Conservation (phyloP, 2,888 invertebrate species). For the Eupithecia insigniata region DNA sequence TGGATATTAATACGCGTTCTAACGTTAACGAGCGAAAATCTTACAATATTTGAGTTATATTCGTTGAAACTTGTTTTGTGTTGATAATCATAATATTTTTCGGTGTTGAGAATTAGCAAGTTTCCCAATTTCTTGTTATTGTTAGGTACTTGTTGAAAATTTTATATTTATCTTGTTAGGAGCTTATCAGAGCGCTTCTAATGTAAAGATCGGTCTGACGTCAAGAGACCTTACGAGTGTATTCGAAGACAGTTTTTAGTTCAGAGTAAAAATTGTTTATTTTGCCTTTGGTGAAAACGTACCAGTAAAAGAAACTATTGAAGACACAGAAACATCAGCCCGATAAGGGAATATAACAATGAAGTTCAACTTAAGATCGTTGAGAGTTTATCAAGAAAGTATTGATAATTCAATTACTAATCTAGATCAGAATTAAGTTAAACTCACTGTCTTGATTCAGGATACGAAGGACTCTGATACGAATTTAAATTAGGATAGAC, state of each 20-base stretch:
- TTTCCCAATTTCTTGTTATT: conserved; percentile 8
- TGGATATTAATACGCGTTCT: conserved; percentile 15
- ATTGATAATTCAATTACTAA: conserved; percentile 38
- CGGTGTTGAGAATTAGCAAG: background rate
- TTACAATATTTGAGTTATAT: conserved; percentile 12
- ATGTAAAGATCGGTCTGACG: conserved; percentile 12
- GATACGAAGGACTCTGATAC: conserved; percentile 25
- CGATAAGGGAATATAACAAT: background rate
- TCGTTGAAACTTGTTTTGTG: conserved; percentile 6
- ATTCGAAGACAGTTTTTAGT: background rate
- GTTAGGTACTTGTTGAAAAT: conserved; percentile 2
- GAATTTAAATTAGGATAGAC: conserved; percentile 25
- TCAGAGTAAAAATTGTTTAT: background rate
- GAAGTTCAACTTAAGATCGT: conserved; percentile 21
- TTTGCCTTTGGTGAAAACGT: background rate
- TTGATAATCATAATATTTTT: background rate
- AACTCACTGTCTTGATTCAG: conserved; percentile 27
- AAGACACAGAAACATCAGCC: background rate
- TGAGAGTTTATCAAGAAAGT: conserved; percentile 23
- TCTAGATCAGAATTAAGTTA: conserved; percentile 30
- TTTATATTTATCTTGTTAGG: conserved; percentile 13
- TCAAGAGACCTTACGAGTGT: conserved; percentile 13
- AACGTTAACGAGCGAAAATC: conserved; percentile 8
- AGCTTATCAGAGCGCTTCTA: conserved; percentile 9
- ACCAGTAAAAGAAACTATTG: background rate